These are phyloP conservation scores for Drosophila neocordata DNA, from an alignment of 1,140 invertebrate species.

Conservation along the genomic window DNA sequence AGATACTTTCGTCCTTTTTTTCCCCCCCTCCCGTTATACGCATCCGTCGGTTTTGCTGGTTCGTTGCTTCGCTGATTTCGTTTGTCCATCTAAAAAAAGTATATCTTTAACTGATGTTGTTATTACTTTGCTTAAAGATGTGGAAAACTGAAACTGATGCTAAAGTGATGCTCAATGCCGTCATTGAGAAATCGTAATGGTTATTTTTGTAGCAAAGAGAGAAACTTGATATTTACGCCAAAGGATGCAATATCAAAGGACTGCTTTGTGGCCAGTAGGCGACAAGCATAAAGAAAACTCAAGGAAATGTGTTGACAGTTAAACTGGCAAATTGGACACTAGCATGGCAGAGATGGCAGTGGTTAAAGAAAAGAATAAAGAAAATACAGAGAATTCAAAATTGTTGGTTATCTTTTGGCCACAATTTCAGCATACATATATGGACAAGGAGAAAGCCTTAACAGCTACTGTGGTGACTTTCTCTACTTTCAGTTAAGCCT, in stretches of 20 bases:
- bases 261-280: conserved; percentile 62
- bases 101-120: conserved; percentile 58
- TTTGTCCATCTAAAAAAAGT: conserved; percentile 44
- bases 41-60: conserved; percentile 17
- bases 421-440: conserved; percentile 37
- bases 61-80: conserved; percentile 41
- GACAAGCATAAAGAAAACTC: conserved; percentile 44
- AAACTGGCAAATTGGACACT: conserved; percentile 73
- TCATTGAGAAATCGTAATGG: conserved; percentile 26
- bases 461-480: conserved; percentile 74
- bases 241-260: conserved; percentile 78
- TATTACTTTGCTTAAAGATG: conserved; percentile 53
- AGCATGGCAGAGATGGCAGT: conserved; percentile 17
- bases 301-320: conserved; percentile 63
- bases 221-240: conserved; percentile 74
- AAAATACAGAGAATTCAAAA: conserved; percentile 16
- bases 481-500: conserved; percentile 47
- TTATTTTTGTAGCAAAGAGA: conserved; percentile 52
- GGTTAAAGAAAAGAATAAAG: conserved; percentile 15
- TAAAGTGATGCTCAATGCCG: conserved; percentile 26
- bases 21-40: conserved; percentile 11
- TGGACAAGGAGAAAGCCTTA: conserved; percentile 30
- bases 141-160: conserved; percentile 20
- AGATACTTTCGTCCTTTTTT: conserved; percentile 28
- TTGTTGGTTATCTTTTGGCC: neutral